Conservation (phyloP, 2,113 vertebrate species). For the Coptodon rendalli region DNA sequence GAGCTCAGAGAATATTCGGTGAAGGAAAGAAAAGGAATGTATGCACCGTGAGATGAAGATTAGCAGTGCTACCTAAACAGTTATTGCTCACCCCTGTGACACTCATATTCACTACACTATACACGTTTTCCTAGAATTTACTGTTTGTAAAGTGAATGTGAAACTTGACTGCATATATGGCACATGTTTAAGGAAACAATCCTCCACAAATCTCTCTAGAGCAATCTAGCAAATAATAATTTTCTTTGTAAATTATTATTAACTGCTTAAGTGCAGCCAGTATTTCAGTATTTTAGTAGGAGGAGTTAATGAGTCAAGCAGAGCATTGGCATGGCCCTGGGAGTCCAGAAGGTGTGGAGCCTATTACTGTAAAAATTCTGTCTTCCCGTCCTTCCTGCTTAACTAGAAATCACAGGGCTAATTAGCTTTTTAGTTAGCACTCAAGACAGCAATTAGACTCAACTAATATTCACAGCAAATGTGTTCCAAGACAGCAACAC, state of each 20-base stretch:
- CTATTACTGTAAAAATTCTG: neutral
- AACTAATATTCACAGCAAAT: conserved; percentile 28
- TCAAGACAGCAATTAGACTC: conserved; percentile 34
- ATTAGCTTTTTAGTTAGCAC: conserved; percentile 37
- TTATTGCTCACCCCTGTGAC: neutral
- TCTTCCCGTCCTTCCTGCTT: neutral
- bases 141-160: neutral
- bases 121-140: neutral
- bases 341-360: neutral
- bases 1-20: neutral
- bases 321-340: neutral
- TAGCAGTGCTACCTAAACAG: neutral
- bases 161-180: neutral
- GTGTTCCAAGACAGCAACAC: neutral
- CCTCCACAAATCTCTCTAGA: neutral
- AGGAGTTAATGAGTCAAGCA: neutral
- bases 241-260: neutral
- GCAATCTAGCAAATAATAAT: neutral
- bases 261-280: neutral
- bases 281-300: neutral
- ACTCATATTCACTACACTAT: neutral
- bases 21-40: neutral
- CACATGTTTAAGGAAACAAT: neutral
- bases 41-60: neutral
- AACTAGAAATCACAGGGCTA: conserved; percentile 14